Base-by-base conservation (phyloP, 1,140 invertebrate species). In the Cephus cinctus region DNA sequence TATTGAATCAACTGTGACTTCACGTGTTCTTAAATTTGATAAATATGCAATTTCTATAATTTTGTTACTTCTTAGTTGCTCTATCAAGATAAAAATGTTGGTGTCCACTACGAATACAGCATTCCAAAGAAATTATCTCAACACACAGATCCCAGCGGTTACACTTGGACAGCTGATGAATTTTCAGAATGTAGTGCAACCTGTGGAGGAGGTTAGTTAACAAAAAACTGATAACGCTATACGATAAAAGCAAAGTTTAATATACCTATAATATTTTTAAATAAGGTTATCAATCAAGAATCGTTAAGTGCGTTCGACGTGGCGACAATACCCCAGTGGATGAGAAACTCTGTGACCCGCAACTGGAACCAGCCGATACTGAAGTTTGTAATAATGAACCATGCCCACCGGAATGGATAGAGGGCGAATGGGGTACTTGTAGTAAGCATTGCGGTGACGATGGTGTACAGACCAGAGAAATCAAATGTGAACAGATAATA, bases 131-230 rank as follows among this genome's bases (percentile, higher is more conserved):
- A 82, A 16, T 75, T 88, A 3, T 83, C 83, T 5, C 81, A 84
- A 11, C 81, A 77, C 40, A 73, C 80, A 1, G 80, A 85, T 54
- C 80, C 83, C 30, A 86, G 89, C 47, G 81, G 80, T 19, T 96
- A 95, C 68, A 78, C 80, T 5, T 96, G 92, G 92, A 81, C 85
- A 4, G 82, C 81, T 59, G 88, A 86, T 25, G 83, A 88, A 47
- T 98, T 89, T 72, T 83, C 85, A 3, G 76, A 82, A 0, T 98
- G 95, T 71, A 88, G 83, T 47, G 81, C 81, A 2, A 81, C 84
- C 5, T 98, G 95, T 69, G 95, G 94, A 14, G 89, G 89, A 80
- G 94, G 94, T 87, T 74, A n/a, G n/a, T n/a, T n/a, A n/a, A n/a
- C n/a, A 38, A 21, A 22, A 20, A 42, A 23, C 31, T 50, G 9